Conservation (phyloP, 2,113 vertebrate genomes). For the Amphiprion ocellaris region DNA sequence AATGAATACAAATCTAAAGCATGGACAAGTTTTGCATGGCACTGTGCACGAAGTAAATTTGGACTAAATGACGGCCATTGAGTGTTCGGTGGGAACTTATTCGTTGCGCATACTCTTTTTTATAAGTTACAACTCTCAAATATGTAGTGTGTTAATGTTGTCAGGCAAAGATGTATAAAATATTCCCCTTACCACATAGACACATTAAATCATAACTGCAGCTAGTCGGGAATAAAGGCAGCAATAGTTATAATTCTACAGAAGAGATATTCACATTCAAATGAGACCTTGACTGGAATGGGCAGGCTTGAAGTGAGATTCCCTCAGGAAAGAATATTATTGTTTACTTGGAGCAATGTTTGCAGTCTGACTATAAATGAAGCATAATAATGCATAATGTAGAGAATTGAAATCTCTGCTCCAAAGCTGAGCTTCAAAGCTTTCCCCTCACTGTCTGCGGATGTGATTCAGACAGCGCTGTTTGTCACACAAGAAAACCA, state of each 20-base stretch:
- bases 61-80: no score
- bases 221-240: background rate
- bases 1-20: no score
- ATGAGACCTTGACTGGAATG: background rate
- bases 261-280: constrained; percentile 4
- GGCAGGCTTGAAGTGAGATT: background rate
- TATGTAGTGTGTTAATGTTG: no score
- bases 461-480: background rate
- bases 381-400: background rate
- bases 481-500: constrained; percentile 26
- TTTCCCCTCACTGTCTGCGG: constrained; percentile 36
- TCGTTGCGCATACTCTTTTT: background rate
- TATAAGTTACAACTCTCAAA: background rate
- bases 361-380: background rate
- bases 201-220: background rate
- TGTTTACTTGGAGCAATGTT: background rate
- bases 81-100: no score
- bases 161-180: no score
- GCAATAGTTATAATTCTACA: background rate
- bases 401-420: background rate
- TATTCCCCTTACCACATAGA: background rate
- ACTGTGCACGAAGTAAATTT: no score
- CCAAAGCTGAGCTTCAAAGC: background rate
- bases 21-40: no score
- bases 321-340: background rate